Conservation (phyloP, 2,888 invertebrate species). For the Amblyjoppa fuscipennis region DNA sequence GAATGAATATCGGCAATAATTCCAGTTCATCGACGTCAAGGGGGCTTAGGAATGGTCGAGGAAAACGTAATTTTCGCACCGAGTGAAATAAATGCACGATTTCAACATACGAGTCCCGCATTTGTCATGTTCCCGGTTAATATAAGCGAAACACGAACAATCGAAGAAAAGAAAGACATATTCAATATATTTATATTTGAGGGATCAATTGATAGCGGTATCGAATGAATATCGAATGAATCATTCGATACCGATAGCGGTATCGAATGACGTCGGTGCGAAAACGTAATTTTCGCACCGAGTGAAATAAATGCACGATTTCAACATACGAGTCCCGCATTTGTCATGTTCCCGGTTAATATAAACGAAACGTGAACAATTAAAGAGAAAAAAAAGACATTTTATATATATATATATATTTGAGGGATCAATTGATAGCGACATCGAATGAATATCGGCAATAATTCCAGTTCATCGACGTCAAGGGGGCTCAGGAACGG, state of each 20-base stretch:
- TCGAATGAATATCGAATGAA: neutral
- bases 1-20: neutral
- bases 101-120: no score
- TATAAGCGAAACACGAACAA: neutral
- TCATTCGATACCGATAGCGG: no score
- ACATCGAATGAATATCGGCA: neutral
- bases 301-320: no score
- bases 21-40: conserved; percentile 38
- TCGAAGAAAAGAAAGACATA: neutral
- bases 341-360: no score
- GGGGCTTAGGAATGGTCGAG: conserved; percentile 48
- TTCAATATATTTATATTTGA: neutral
- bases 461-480: conserved; percentile 39
- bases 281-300: no score
- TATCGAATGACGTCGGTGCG: no score
- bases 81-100: no score
- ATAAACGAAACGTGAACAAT: neutral
- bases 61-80: no score
- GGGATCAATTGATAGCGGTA: neutral
- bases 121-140: no score
- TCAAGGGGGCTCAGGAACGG: conserved; percentile 47
- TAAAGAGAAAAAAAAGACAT: neutral
- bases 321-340: no score
- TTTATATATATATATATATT: neutral
- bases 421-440: neutral